Evolutionary conservation across 2,113 vertebrate genomes (phyloP).

Genomic region (Dolichotis patagonum): DNA sequence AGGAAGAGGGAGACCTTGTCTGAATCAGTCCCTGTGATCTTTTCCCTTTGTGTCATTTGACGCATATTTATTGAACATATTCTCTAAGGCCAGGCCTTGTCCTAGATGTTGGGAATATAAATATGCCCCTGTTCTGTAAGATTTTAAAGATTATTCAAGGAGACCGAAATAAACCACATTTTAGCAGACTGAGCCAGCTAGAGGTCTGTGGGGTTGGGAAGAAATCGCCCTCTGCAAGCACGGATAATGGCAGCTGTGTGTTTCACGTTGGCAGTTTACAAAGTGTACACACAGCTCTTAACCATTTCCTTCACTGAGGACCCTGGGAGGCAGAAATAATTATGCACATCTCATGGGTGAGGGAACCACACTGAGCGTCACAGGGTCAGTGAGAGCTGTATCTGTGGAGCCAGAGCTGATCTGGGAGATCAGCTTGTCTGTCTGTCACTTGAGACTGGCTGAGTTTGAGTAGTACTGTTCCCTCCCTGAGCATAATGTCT

Average conservation of each 20-base stretch:
- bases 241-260: too few species aligned
- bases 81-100: background rate
- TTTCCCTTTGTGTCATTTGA: slow-evolving; percentile 31
- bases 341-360: slow-evolving; percentile 36
- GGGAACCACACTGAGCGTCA: background rate
- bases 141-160: slow-evolving; percentile 37
- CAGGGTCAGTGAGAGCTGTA: background rate
- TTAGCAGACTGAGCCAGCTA: background rate
- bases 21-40: background rate
- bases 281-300: background rate
- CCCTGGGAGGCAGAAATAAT: background rate
- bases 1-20: background rate
- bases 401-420: background rate
- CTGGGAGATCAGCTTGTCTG: background rate
- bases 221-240: too few species aligned
- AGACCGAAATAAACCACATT: background rate
- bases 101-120: background rate
- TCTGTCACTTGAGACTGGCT: background rate
- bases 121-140: background rate
- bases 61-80: background rate
- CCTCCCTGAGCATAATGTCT: background rate
- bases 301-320: slow-evolving; percentile 12
- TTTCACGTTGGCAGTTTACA: too few species aligned
- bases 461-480: background rate
- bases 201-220: too few species aligned